Evolutionary conservation across 2,888 invertebrate genomes (phyloP).

Genomic region (Latrodectus hesperus): DNA sequence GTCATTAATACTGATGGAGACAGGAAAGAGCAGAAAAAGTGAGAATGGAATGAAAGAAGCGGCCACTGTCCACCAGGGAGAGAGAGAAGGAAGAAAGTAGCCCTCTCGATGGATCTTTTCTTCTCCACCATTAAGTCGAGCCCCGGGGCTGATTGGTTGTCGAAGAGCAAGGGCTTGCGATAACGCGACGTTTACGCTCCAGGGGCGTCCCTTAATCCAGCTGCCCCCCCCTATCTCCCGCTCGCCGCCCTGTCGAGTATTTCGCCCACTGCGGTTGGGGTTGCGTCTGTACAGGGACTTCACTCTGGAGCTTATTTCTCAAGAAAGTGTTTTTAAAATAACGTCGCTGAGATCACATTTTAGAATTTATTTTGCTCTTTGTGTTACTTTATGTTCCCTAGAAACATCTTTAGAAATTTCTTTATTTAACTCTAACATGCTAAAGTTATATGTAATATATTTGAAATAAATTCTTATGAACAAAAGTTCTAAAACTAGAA

Average conservation of each 20-base stretch:
- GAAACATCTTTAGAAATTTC: no score
- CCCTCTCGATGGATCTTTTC: conserved; percentile 30
- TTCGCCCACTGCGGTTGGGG: conserved; percentile 41
- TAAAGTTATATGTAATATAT: no score
- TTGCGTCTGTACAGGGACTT: no score
- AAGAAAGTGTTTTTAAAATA: no score
- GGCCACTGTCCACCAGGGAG: not conserved
- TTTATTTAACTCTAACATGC: no score
- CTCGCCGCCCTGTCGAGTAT: conserved; percentile 8
- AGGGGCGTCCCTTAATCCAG: conserved; percentile 52
- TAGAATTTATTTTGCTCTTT: no score
- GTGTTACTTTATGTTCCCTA: no score
- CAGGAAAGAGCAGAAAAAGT: conserved; percentile 14
- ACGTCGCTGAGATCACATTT: no score
- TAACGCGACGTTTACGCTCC: conserved; percentile 63
- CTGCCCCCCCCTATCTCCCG: not conserved
- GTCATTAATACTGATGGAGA: conserved; percentile 29
- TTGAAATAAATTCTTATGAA: no score
- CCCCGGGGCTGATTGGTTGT: conserved; percentile 60
- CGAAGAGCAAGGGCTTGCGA: conserved; percentile 64
- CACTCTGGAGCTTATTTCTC: no score
- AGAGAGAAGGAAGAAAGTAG: conserved; percentile 8
- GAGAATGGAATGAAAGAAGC: conserved; percentile 7
- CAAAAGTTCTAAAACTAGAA: no score
- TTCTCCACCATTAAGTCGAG: conserved; percentile 46